Evolutionary conservation across 2,888 invertebrate genomes (phyloP).

Genomic region (Branchipolynoe longqiensis): DNA sequence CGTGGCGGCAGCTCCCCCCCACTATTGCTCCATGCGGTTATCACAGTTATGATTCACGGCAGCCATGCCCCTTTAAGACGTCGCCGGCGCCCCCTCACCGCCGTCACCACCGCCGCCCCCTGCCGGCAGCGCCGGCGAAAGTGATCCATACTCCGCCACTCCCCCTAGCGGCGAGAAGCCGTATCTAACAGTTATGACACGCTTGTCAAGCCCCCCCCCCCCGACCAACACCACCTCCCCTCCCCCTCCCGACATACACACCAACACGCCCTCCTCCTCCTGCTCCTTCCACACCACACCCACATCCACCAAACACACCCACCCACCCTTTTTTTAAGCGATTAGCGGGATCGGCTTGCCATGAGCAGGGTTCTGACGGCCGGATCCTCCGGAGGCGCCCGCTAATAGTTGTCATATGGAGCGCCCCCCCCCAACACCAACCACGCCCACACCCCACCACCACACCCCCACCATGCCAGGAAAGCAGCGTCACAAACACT

Average conservation of each 20-base stretch:
- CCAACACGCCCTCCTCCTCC: too few species aligned
- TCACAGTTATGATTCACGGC: conserved; percentile 7
- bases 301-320: background rate
- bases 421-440: too few species aligned
- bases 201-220: conserved; percentile 5
- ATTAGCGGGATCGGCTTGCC: conserved; percentile 11
- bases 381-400: background rate
- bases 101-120: background rate
- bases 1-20: too few species aligned
- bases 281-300: background rate
- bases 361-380: conserved; percentile 14
- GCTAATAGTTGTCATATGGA: conserved; percentile 45
- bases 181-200: conserved; percentile 45
- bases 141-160: conserved; percentile 4
- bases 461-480: too few species aligned
- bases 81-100: background rate
- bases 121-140: background rate
- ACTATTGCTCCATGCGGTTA: too few species aligned
- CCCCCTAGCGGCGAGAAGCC: background rate
- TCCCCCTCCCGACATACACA: too few species aligned
- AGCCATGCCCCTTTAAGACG: conserved; percentile 27
- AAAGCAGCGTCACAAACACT: too few species aligned
- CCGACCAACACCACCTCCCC: background rate
- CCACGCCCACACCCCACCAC: too few species aligned
- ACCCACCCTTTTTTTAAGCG: background rate